A percentile compares a stretch with the other conserved stretches of the same genome.
These are phyloP conservation scores for Xylocopa sonorina DNA, from an alignment of 1,140 invertebrate genomes.

Conservation along the genomic window DNA sequence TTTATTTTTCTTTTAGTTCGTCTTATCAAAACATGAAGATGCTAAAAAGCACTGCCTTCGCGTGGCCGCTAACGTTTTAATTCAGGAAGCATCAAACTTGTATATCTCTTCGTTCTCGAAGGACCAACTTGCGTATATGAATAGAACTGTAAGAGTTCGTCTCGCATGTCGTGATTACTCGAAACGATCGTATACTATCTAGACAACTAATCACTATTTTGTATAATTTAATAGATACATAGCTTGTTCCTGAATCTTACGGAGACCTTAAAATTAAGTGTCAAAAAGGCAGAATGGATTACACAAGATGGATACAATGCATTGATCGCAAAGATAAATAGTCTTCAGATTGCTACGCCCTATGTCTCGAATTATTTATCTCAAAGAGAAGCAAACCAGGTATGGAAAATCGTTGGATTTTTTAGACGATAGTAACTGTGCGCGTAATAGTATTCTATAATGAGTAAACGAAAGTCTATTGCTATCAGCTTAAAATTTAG, in stretches of 20 bases:
- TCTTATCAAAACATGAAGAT: slow-evolving; percentile 46
- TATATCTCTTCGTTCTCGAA: slow-evolving; percentile 69
- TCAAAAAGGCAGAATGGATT: slow-evolving; percentile 49
- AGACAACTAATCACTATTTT: not conserved
- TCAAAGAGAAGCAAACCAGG: slow-evolving; percentile 25
- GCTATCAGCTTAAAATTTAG: not conserved
- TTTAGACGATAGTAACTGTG: not conserved
- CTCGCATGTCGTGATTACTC: not conserved
- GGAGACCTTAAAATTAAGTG: slow-evolving; percentile 55
- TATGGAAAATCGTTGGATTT: slow-evolving; percentile 1
- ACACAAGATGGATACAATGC: slow-evolving; percentile 23
- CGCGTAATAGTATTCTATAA: not conserved
- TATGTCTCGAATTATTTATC: slow-evolving; percentile 40
- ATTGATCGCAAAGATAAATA: slow-evolving; percentile 61
- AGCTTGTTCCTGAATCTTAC: slow-evolving; percentile 62
- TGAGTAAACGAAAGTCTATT: not conserved
- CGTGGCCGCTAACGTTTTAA: slow-evolving; percentile 55
- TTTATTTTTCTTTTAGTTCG: slow-evolving; percentile 45
- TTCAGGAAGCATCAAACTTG: slow-evolving; percentile 65
- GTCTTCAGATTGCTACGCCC: slow-evolving; percentile 60
- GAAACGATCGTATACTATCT: slow-evolving; percentile 4
- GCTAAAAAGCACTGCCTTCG: slow-evolving; percentile 65
- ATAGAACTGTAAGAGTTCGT: slow-evolving; percentile 51
- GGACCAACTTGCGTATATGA: slow-evolving; percentile 60
- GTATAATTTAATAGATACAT: slow-evolving; percentile 48